Conservation (phyloP, 2,113 vertebrate species). For the Megaleporinus macrocephalus region DNA sequence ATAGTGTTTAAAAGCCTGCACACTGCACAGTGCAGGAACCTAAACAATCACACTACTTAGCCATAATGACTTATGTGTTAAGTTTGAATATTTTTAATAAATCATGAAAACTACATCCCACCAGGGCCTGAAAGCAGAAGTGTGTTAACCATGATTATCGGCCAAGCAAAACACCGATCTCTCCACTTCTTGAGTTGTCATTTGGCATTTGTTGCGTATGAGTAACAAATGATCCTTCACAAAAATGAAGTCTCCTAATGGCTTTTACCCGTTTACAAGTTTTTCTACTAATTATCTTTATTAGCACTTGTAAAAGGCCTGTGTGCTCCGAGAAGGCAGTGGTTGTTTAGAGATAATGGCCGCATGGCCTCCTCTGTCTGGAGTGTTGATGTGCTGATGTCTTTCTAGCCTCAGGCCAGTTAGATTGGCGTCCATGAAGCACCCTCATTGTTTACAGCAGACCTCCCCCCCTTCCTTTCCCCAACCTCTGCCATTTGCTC, state of each 20-base stretch:
- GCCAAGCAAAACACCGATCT: conserved; percentile 34
- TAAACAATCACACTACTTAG: conserved; percentile 48
- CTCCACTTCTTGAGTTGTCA: conserved; percentile 19
- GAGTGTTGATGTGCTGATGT: conserved; percentile 69
- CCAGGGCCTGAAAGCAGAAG: neutral
- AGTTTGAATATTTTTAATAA: conserved; percentile 45
- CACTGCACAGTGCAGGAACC: conserved; percentile 39
- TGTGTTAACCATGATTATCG: neutral
- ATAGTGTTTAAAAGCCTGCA: conserved; percentile 43
- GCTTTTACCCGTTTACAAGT: conserved; percentile 56
- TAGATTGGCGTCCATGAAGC: conserved; percentile 71
- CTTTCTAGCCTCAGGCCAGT: conserved; percentile 68
- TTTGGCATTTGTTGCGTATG: conserved; percentile 40
- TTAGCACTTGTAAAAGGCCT: conserved; percentile 63
- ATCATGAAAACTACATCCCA: conserved; percentile 30
- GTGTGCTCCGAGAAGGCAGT: conserved; percentile 58
- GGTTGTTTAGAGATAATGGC: conserved; percentile 64
- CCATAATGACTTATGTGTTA: conserved; percentile 38
- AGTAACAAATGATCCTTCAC: conserved; percentile 47
- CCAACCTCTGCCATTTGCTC: conserved; percentile 37
- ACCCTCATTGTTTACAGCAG: conserved; percentile 70
- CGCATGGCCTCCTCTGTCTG: conserved; percentile 64
- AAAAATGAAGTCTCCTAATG: conserved; percentile 40
- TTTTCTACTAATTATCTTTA: conserved; percentile 66
- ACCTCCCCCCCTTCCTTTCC: conserved; percentile 12